Evolutionary conservation across 2,888 invertebrate species (phyloP), one percentile per base, ranked within the genome.

Genomic region (Caenorhabditis wallacei): DNA sequence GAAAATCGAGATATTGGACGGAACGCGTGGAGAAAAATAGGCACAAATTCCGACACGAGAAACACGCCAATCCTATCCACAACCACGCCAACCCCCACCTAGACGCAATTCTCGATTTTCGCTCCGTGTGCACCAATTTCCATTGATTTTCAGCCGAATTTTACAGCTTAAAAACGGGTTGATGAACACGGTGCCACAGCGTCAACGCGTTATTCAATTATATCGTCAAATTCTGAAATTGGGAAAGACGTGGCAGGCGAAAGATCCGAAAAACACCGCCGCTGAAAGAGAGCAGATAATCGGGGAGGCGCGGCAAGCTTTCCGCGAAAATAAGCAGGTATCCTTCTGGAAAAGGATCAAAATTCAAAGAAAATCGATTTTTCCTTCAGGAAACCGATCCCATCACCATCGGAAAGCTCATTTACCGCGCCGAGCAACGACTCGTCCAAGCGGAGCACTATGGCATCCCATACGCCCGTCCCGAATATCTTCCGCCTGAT

Each of bases 401-500:
- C 10, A 70, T 71, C 13, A 80, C 85, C 53, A 88, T 90, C 53
- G 66, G 79, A 4, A 84, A 88, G 35, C 76, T 90, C 57, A 80
- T 90, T 20, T 78, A 76, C 20, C 82, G 85, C 24, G 86, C 85
- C 4, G 87, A 90, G 54, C 84, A 88, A 63, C 84, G 90, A 3
- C 68, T 90, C 22, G 85, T 82, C 10, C 88, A 88, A 51, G 90
- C 89, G 7, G 78, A 88, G 11, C 90, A 90, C 70, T 90, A 90
- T 82, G 84, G 88, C 20, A 88, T 88, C 68, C 90, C 90, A 18
- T 89, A 89, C 78, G 89, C 88, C 51, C 70, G 90, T 59, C 90
- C 85, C 26, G 85, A 84, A 69, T 90, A 90, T 70, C 83, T 90
- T 56, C 84, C 86, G 48, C 90, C 89, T 68, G 69, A 86, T 46